phyloP scores from a whole-genome alignment of 2,113 vertebrate genomes.

The Calyptommatus sinebrachiatus region DNA sequence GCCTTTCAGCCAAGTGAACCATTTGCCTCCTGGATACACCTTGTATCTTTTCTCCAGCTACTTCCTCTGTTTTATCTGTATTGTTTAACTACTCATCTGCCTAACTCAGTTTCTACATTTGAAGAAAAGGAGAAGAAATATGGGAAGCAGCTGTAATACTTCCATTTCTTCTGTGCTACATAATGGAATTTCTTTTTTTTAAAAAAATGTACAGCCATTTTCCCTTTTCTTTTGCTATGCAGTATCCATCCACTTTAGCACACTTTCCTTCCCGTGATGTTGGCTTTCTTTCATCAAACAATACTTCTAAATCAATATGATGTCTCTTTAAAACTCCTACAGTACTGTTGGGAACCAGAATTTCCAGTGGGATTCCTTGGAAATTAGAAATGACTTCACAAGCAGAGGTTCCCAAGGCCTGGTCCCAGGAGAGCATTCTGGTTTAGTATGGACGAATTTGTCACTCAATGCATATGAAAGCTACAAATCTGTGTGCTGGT shows the following conservation, averaged over 20 bases:
- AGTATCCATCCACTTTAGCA: constrained; percentile 5
- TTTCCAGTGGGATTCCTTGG: constrained; percentile 36
- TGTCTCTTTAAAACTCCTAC: constrained; percentile 43
- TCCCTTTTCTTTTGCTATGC: background rate
- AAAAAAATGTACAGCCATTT: constrained; percentile 16
- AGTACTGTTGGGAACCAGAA: background rate
- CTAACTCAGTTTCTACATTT: too few relatives aligned
- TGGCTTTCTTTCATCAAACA: constrained; percentile 20
- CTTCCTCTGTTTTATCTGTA: too few relatives aligned
- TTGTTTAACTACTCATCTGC: background rate
- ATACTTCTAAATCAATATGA: constrained; percentile 24
- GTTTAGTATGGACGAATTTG: constrained; percentile 33
- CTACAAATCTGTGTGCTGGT: background rate
- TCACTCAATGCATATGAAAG: constrained; percentile 28
- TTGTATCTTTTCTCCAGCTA: background rate
- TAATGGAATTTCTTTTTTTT: constrained; percentile 4
- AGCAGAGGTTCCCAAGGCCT: constrained; percentile 36
- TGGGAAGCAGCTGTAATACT: background rate
- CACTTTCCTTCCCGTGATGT: background rate
- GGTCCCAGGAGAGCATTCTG: constrained; percentile 27
- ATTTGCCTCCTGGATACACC: background rate
- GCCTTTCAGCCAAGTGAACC: too few relatives aligned
- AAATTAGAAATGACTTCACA: constrained; percentile 49
- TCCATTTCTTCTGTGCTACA: constrained; percentile 16
- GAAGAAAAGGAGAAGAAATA: background rate